These are phyloP conservation scores for Tipula vernalis DNA, from an alignment of 2,888 invertebrate species.

Conservation along the genomic window DNA sequence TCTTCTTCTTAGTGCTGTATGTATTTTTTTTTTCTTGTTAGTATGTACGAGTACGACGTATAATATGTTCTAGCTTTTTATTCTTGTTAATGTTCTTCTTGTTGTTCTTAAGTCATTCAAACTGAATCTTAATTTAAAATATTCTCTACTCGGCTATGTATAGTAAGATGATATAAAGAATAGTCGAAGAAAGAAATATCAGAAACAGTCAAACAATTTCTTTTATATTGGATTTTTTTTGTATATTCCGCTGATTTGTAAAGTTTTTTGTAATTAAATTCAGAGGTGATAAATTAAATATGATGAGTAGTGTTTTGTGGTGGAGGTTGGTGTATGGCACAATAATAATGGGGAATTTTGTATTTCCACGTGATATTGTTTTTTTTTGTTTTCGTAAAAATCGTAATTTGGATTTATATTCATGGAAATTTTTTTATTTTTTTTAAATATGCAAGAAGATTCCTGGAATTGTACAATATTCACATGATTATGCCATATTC, in stretches of 20 bases:
- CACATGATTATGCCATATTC: too few relatives aligned
- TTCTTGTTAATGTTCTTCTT: neutral
- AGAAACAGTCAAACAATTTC: neutral
- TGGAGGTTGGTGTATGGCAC: neutral
- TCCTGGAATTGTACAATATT: too few relatives aligned
- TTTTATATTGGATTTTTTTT: neutral
- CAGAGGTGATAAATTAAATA: neutral
- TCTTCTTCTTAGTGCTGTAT: neutral
- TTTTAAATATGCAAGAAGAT: too few relatives aligned
- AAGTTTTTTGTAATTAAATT: neutral
- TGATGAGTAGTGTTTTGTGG: neutral
- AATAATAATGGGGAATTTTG: neutral
- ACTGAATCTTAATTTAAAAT: neutral
- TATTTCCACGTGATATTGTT: neutral
- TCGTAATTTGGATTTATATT: too few relatives aligned
- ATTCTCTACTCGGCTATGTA: neutral
- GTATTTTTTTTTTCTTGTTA: neutral
- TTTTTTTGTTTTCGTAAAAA: too few relatives aligned
- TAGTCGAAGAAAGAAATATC: neutral
- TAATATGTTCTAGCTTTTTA: neutral
- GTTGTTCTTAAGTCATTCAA: neutral
- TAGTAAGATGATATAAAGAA: neutral
- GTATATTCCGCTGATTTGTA: neutral
- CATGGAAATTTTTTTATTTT: too few relatives aligned
- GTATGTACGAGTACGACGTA: neutral